phyloP scores from a whole-genome alignment of 2,797 vertebrate genomes.

The Phataginus tetradactyla region DNA sequence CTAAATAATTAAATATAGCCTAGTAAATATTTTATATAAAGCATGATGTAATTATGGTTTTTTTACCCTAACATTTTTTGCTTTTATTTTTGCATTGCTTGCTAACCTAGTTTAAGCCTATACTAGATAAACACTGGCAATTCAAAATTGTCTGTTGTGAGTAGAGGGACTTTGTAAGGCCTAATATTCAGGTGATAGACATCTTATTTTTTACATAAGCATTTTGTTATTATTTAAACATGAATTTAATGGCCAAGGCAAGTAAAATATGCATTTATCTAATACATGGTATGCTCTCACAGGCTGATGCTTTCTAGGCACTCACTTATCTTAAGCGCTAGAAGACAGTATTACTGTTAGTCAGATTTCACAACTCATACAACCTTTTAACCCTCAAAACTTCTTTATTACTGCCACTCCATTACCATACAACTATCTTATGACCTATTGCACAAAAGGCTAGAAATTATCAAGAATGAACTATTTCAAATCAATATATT shows the following conservation, averaged over 20 bases:
- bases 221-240: conserved; percentile 5
- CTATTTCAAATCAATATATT: conserved; percentile 2
- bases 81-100: background rate
- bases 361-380: background rate
- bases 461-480: background rate
- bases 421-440: background rate
- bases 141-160: background rate
- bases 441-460: background rate
- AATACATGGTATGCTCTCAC: background rate
- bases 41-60: background rate
- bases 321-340: background rate
- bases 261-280: background rate
- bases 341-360: background rate
- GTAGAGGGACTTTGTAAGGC: conserved; percentile 15
- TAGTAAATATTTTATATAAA: conserved; percentile 18
- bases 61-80: background rate
- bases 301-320: background rate
- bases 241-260: conserved; percentile 23
- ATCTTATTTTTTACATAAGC: background rate
- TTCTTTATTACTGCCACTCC: background rate
- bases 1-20: background rate
- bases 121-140: conserved; percentile 17
- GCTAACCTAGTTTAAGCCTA: background rate
- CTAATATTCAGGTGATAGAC: background rate
- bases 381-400: background rate